Conservation (phyloP, 2,797 vertebrate species). For the Acridotheres tristis region DNA sequence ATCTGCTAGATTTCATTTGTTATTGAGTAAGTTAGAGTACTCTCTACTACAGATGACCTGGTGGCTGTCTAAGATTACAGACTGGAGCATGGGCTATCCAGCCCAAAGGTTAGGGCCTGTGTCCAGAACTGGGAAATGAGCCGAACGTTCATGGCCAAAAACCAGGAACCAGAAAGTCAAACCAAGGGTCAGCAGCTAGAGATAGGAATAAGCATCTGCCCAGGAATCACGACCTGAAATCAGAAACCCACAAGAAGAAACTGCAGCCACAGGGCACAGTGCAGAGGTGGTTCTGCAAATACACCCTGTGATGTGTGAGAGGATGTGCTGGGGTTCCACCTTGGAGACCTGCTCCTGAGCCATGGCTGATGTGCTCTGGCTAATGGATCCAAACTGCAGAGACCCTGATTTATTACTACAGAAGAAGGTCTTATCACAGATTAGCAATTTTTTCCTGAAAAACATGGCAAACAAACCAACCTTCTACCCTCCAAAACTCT, state of each 20-base stretch:
- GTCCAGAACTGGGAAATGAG: slow-evolving; percentile 45
- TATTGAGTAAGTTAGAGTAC: not conserved
- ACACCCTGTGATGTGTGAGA: fast-evolving
- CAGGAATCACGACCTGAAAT: not conserved
- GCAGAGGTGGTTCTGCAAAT: not conserved
- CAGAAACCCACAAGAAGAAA: slow-evolving; percentile 2
- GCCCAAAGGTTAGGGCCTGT: slow-evolving; percentile 48
- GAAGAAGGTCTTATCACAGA: not conserved
- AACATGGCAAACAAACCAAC: not conserved
- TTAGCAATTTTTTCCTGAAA: not conserved
- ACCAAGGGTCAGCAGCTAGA: slow-evolving; percentile 33
- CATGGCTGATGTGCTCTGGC: not conserved
- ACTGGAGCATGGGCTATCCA: slow-evolving; percentile 8
- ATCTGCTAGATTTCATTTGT: not conserved
- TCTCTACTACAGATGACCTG: slow-evolving; percentile 24
- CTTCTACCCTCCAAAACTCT: not conserved
- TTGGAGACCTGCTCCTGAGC: fast-evolving
- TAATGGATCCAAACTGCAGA: not conserved
- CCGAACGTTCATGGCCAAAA: not conserved
- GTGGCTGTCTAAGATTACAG: slow-evolving; percentile 47
- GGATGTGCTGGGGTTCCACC: not conserved
- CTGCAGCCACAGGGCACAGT: not conserved
- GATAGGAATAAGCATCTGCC: slow-evolving; percentile 1
- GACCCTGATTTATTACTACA: not conserved
- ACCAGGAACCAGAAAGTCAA: slow-evolving; percentile 51